Percentiles rank a stretch among this genome's conserved stretches.
These are phyloP conservation scores for Chrysotoxum bicinctum DNA, from an alignment of 2,888 invertebrate species.

Conservation along the genomic window DNA sequence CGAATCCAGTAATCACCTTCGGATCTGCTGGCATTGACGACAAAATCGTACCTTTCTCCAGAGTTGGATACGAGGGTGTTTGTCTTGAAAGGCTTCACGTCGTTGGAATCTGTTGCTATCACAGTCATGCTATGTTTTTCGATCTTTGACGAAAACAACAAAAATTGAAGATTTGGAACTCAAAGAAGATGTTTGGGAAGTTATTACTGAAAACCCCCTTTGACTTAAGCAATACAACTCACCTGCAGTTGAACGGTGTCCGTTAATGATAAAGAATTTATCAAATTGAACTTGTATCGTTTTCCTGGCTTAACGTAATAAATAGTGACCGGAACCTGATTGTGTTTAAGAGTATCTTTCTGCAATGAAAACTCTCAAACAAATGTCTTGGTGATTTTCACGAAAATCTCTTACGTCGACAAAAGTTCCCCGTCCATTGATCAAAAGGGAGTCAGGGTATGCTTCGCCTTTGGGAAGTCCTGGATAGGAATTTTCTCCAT, in stretches of 20 bases:
- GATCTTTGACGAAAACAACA: slow-evolving; percentile 69
- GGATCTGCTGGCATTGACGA: slow-evolving; percentile 80
- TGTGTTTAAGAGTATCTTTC: not conserved
- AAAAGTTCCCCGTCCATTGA: slow-evolving; percentile 77
- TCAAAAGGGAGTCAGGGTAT: slow-evolving; percentile 82
- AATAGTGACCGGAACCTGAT: slow-evolving; percentile 72
- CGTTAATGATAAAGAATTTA: slow-evolving; percentile 76
- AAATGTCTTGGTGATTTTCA: too few species aligned
- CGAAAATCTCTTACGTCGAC: slow-evolving; percentile 63
- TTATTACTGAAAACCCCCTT: not conserved
- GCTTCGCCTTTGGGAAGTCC: slow-evolving; percentile 75
- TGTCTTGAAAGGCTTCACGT: slow-evolving; percentile 75
- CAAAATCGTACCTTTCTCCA: slow-evolving; percentile 83
- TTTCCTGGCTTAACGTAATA: slow-evolving; percentile 75
- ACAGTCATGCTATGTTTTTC: slow-evolving; percentile 77
- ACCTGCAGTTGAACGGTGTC: slow-evolving; percentile 77
- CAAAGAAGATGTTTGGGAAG: not conserved
- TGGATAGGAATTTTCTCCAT: slow-evolving; percentile 80
- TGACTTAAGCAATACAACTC: not conserved
- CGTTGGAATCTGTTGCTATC: slow-evolving; percentile 78
- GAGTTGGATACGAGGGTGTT: slow-evolving; percentile 77
- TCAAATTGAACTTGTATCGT: slow-evolving; percentile 79
- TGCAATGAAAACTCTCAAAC: not conserved
- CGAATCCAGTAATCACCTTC: slow-evolving; percentile 76
- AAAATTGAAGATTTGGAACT: not conserved